phyloP scores from a whole-genome alignment of 2,797 vertebrate genomes.

The Tachyglossus aculeatus region DNA sequence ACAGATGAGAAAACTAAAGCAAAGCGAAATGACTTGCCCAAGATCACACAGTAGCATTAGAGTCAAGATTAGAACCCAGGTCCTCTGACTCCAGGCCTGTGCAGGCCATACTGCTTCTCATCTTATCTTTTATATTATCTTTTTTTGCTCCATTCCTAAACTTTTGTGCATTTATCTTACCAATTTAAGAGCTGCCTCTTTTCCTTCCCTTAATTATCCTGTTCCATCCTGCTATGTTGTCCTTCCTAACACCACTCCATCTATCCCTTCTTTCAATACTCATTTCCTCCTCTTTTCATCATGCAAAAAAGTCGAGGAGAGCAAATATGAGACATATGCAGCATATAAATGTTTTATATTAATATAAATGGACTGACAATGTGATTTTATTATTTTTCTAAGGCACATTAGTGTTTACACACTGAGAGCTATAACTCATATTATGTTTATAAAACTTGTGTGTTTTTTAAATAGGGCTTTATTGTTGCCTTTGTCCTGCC shows the following conservation, averaged over 20 bases:
- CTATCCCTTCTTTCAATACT: too few relatives aligned
- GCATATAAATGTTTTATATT: not conserved
- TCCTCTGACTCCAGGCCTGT: not conserved
- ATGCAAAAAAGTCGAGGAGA: too few relatives aligned
- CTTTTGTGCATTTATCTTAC: slow-evolving; percentile 9
- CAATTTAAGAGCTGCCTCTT: too few relatives aligned
- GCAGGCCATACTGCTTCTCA: not conserved
- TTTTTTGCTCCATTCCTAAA: not conserved
- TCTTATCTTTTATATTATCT: slow-evolving; percentile 13
- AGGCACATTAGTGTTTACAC: not conserved
- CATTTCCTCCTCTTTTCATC: too few relatives aligned
- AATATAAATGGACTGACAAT: not conserved
- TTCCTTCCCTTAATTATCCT: too few relatives aligned
- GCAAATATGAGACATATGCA: not conserved
- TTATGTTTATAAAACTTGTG: not conserved
- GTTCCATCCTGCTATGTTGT: too few relatives aligned
- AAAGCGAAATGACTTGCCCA: not conserved
- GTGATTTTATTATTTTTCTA: not conserved
- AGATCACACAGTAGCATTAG: not conserved
- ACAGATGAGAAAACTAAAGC: not conserved
- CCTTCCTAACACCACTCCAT: too few relatives aligned
- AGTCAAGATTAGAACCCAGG: not conserved
- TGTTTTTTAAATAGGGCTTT: not conserved
- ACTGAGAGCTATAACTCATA: not conserved
- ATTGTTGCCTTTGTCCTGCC: not conserved